These are phyloP conservation scores for Troides aeacus DNA, from an alignment of 2,888 invertebrate species.

Conservation along the genomic window DNA sequence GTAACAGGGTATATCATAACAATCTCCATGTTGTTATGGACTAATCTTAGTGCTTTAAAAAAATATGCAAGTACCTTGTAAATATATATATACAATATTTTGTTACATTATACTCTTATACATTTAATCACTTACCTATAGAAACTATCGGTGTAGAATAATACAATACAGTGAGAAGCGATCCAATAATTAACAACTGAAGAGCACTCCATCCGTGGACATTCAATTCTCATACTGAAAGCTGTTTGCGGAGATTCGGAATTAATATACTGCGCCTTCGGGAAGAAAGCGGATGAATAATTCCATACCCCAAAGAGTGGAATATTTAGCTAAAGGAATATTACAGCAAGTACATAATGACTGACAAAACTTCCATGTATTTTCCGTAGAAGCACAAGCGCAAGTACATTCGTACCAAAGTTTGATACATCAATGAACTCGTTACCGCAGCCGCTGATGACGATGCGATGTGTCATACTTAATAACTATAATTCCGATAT, in stretches of 20 bases:
- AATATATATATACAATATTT: no score
- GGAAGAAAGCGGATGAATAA: constrained; percentile 19
- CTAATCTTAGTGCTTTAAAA: no score
- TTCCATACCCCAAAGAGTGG: constrained; percentile 19
- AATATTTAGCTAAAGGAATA: constrained; percentile 27
- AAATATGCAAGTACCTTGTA: no score
- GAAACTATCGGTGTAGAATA: background rate
- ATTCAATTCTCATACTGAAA: constrained; percentile 19
- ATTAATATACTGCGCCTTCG: constrained; percentile 24
- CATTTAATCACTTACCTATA: background rate
- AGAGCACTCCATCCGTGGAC: constrained; percentile 4
- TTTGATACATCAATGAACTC: constrained; percentile 20
- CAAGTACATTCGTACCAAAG: constrained; percentile 19
- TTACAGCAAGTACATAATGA: constrained; percentile 24
- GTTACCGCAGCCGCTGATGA: constrained; percentile 5
- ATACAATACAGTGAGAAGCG: background rate
- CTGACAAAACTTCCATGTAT: constrained; percentile 21
- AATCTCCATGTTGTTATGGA: no score
- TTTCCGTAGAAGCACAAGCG: constrained; percentile 2
- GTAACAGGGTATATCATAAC: no score
- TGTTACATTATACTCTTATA: no score
- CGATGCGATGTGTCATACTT: constrained; percentile 27
- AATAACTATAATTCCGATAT: constrained; percentile 8
- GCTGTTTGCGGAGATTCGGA: background rate
- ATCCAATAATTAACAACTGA: background rate